Percentiles rank a stretch among this genome's conserved stretches.
Conservation (phyloP, 2,797 vertebrate species). For the Pipistrellus kuhlii region DNA sequence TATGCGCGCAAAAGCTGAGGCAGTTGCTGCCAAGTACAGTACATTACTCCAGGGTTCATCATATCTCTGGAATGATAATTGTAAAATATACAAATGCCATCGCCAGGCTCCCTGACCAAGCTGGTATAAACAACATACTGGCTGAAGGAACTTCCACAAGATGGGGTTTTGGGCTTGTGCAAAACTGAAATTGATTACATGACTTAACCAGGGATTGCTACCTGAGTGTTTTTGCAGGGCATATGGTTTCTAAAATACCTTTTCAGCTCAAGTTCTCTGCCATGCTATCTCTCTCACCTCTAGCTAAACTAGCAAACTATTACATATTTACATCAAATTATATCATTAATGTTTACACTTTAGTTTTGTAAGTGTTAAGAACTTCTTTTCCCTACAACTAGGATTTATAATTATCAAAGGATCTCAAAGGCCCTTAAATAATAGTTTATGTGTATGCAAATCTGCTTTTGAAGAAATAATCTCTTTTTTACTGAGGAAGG, state of each 20-base stretch:
- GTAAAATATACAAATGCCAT: conserved; percentile 83
- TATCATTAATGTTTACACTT: not conserved
- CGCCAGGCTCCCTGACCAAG: conserved; percentile 82
- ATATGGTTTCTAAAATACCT: not conserved
- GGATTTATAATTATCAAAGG: not conserved
- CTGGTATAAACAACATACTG: conserved; percentile 59
- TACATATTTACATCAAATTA: not conserved
- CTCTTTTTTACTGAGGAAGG: not conserved
- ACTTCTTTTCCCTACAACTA: not conserved
- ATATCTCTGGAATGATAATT: conserved; percentile 84
- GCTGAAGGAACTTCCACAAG: conserved; percentile 31
- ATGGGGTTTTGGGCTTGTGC: not conserved
- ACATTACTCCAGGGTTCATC: conserved; percentile 84
- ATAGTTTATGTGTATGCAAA: conserved; percentile 14
- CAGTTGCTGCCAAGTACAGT: conserved; percentile 85
- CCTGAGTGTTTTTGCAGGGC: not conserved
- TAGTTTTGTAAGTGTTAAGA: not conserved
- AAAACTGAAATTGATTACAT: not conserved
- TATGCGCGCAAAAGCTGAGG: conserved; percentile 87
- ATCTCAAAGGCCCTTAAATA: not conserved
- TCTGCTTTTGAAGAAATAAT: not conserved
- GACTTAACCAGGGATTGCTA: not conserved
- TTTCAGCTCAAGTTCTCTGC: not conserved
- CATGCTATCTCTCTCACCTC: not conserved
- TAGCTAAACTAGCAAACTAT: not conserved